Base-by-base conservation (phyloP, 2,113 vertebrate genomes). In the Phalacrocorax brasilianus region DNA sequence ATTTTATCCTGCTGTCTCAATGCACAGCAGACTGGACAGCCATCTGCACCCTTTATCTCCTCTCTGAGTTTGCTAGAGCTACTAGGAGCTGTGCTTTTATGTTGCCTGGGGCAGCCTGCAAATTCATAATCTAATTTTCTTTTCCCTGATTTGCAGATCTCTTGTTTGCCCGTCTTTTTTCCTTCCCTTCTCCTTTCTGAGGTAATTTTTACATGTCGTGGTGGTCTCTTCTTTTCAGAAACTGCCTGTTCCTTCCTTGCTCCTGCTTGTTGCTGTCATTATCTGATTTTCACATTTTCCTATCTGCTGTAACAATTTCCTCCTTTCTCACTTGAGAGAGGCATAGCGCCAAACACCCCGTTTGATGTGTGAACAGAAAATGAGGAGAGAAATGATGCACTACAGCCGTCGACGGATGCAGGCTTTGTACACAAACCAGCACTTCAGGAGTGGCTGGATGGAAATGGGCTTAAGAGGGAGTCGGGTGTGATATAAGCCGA, bases 251-350 rank as follows among this genome's bases (percentile, higher is more conserved):
- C 80, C 49, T 92, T 93, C 65, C 62, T 89, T 78, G 56, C 49
- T 91, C 76, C 52, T 91, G 24, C 61, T 75, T 89, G 38, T 89
- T 85, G 77, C 80, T 88, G 77, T 88, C 87, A 44, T 38, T 73
- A 76, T 91, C 91, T 30, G 72, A 75, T 91, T 93, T 94, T 93
- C 76, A 44, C 72, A 45, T 95, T 95, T 96, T 77, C 80, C 94
- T 86, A 87, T 96, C 95, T 96, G 93, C 95, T 95, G 53, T 89
- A 88, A 63, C 83, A 80, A 78, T 94, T 92, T 75, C 76, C 68
- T 95, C n/a, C 68, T 92, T 92, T 95, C 90, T 75, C 85, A 81
- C 91, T 94, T 56, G 76, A 80, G 93, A 82, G 85, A 92, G 88
- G 73, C 92, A 8, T 56, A 35, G 42, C 0, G 10, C 93, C 95